Evolutionary conservation across 2,888 invertebrate species (phyloP), one percentile per base, ranked within the genome.

Genomic region (Ornithoptera alexandrae): DNA sequence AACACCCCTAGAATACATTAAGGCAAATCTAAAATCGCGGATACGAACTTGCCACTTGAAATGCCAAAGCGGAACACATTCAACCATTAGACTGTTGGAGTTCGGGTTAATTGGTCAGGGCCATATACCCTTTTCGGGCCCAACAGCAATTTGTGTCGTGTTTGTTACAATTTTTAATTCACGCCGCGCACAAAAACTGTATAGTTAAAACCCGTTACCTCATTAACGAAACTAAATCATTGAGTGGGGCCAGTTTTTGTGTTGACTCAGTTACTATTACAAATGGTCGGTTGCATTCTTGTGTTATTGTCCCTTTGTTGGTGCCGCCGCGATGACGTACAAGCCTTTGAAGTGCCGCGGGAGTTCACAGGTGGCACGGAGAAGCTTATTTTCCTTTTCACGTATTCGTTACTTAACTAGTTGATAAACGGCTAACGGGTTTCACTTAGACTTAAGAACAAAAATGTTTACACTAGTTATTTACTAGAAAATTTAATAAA

Each of bases 251-350:
- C 58, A 64, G 71, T 72, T 74, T 75, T 75, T 75, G 71, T 75
- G 70, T 68, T 65, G 65, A 59, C 62, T 72, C 69, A 69, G 71
- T 74, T 72, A 72, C 68, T 66, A 70, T 72, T 72, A 68, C 70
- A 71, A 69, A 71, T 72, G 68, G 70, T 69, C 72, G 73, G 73
- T 70, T 73, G 68, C 71, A 72, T 73, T 71, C 71, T 73, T 72
- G 72, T 72, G 74, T 74, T 77, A 76, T 76, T 76, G 76, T 75
- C 68, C 74, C 75, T 77, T 79, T 79, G 78, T 78, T 71, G 70
- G 68, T 72, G 76, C 76, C 74, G 75, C 73, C 64, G 74, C 77
- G 77, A 78, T 77, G 75, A 79, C 76, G 75, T 77, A 74, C 72
- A 64, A 50, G 57, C 68, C 72, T 77, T 77, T 74, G 74, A 71